These are phyloP conservation scores for Hystrix cristata DNA, from an alignment of 2,113 vertebrate genomes.

Conservation along the genomic window DNA sequence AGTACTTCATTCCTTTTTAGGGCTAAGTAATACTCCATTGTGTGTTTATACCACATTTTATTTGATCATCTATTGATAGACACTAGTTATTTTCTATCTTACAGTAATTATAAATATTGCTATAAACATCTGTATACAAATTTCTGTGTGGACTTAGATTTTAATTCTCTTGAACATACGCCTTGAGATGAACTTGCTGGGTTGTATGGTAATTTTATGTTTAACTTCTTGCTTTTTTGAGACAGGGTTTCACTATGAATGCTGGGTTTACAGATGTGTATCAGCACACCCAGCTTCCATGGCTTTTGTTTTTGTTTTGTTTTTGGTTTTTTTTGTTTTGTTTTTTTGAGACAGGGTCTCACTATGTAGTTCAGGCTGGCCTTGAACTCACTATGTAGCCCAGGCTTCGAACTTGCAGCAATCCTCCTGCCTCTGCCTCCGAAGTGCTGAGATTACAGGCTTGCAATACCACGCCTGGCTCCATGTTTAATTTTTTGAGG, in stretches of 20 bases:
- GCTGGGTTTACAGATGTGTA: not conserved
- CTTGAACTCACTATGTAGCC: too few relatives aligned
- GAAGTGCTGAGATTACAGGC: not conserved
- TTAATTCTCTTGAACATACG: not conserved
- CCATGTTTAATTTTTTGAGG: not conserved
- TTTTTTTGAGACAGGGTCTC: too few relatives aligned
- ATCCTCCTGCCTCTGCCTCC: too few relatives aligned
- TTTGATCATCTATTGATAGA: not conserved
- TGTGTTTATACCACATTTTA: not conserved
- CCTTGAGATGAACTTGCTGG: not conserved
- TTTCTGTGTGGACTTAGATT: not conserved
- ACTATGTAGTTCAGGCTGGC: too few relatives aligned
- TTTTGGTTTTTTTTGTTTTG: too few relatives aligned
- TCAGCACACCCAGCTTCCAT: not conserved
- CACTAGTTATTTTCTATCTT: not conserved
- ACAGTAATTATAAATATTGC: not conserved
- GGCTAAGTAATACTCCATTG: not conserved
- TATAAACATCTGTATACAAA: not conserved
- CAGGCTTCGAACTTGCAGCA: too few relatives aligned
- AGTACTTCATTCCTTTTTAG: not conserved
- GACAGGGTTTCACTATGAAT: not conserved
- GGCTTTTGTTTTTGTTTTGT: too few relatives aligned
- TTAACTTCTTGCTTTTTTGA: not conserved
- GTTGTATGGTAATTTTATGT: not conserved
- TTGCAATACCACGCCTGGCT: not conserved